Percentiles rank a stretch among this genome's conserved stretches.
These are phyloP conservation scores for Istiophorus platypterus DNA, from an alignment of 2,113 vertebrate species.

Conservation along the genomic window DNA sequence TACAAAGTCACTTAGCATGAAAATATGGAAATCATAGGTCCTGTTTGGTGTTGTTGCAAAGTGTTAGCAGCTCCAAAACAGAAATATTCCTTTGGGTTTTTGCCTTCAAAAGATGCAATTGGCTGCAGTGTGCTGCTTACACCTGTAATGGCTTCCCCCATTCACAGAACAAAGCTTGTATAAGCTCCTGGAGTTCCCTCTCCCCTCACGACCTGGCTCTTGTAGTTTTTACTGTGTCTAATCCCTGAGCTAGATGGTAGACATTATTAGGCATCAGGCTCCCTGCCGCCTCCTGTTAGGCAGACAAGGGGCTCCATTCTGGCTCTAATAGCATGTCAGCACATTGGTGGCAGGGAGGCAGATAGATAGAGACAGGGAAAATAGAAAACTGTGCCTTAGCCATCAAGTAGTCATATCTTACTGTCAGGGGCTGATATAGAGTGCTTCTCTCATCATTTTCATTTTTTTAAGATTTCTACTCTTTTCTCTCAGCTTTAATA, in stretches of 20 bases:
- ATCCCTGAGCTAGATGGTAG: conserved; percentile 60
- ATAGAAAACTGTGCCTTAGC: conserved; percentile 16
- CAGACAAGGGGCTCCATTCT: conserved; percentile 55
- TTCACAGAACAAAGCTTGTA: conserved; percentile 28
- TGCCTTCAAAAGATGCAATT: conserved; percentile 3
- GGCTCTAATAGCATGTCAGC: conserved; percentile 67
- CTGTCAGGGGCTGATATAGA: neutral
- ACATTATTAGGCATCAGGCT: conserved; percentile 78
- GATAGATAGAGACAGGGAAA: conserved; percentile 22
- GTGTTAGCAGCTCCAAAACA: neutral
- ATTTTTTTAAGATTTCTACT: neutral
- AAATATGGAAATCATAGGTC: neutral
- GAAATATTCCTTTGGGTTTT: neutral
- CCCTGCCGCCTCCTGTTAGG: conserved; percentile 71
- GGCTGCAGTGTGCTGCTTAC: conserved; percentile 15
- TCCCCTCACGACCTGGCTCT: conserved; percentile 57
- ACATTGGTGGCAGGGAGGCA: conserved; percentile 3
- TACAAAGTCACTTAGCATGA: neutral
- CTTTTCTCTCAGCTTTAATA: conserved; percentile 5
- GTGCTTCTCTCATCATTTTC: neutral
- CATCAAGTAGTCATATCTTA: conserved; percentile 21
- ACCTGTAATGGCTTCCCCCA: conserved; percentile 54
- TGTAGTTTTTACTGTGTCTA: conserved; percentile 52
- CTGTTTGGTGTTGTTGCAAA: neutral
- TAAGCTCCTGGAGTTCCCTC: conserved; percentile 51